phyloP scores from a whole-genome alignment of 2,113 vertebrate genomes.

The Scolopax mira region DNA sequence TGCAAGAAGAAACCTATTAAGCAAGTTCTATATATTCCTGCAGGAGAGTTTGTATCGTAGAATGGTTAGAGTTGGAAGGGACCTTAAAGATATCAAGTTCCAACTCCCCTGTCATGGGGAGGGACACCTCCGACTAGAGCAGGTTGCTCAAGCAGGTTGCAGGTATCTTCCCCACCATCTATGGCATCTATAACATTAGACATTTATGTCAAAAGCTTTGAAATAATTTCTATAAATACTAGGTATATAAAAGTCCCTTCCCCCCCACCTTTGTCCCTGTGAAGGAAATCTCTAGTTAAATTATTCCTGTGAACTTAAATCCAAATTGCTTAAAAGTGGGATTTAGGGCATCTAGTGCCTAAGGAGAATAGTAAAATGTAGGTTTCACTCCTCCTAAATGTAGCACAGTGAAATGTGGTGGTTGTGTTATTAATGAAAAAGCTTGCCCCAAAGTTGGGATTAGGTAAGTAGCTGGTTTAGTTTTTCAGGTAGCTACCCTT shows the following conservation, averaged over 20 bases:
- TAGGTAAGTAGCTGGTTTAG: neutral
- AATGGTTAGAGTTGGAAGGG: too few relatives aligned
- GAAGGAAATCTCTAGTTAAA: neutral
- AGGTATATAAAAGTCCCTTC: neutral
- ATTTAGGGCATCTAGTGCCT: neutral
- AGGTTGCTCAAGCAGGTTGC: too few relatives aligned
- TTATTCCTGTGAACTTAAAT: neutral
- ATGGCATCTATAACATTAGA: neutral
- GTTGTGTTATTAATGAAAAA: neutral
- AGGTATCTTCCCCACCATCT: neutral
- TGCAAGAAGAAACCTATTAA: neutral
- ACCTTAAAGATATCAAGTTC: too few relatives aligned
- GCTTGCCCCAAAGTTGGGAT: neutral
- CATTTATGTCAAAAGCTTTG: neutral
- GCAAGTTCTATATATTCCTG: neutral
- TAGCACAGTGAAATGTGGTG: neutral
- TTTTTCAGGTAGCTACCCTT: neutral
- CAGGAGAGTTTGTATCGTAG: neutral
- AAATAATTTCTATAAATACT: neutral
- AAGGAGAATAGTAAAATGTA: neutral
- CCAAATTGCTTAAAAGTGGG: neutral
- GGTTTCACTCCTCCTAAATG: too few relatives aligned
- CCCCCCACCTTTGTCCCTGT: neutral
- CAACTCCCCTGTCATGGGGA: too few relatives aligned
- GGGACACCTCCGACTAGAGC: too few relatives aligned